Base-by-base conservation (phyloP, 2,797 vertebrate genomes). In the Micropoecilia bifurca region DNA sequence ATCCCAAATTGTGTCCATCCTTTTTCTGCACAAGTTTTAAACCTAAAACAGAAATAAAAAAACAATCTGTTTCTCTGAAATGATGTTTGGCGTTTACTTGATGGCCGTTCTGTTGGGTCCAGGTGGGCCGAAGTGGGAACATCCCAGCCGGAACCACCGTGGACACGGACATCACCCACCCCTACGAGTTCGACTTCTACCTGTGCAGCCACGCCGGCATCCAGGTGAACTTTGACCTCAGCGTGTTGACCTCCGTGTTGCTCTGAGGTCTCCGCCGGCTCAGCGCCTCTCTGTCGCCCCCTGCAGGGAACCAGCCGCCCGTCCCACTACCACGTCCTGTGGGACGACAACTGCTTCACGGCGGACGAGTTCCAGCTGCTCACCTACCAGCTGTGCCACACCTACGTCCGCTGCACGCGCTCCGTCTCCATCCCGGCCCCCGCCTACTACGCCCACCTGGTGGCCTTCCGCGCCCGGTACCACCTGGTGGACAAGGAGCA, bases 331-430 rank as follows among this genome's bases (percentile, higher is more conserved):
- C 98, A 99, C 28, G 98, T 99, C 47, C 93, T 99, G 82, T 99
- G 98, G 98, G 97, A 98, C 85, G 98, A 99, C 93, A 99, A 99
- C 96, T 98, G 98, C 63, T 99, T 99, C 88, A 98, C 97, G 1
- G 98, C 97, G 0, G 98, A 99, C 18, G 98, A 99, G 93, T 97
- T 99, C 91, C 98, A 99, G 96, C 96, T 99, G 83, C 97, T 99
- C 72, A 99, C 98, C 74, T 99, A 99, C 96, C 98, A 99, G 97
- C 97, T 99, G 95, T 99, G 98, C 96, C 98, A 99, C 96, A 99
- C 98, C 0, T 99, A 99, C 0, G 98, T 99, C 84, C 97, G 98
- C 94, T 99, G 98, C 89, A 99, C 98, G 2, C 97, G 98, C 74
- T 99, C 98, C 0, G 98, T 99, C 78, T 99, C 98, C 93, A 99